Conservation (phyloP, 2,113 vertebrate genomes). For the Upupa epops region DNA sequence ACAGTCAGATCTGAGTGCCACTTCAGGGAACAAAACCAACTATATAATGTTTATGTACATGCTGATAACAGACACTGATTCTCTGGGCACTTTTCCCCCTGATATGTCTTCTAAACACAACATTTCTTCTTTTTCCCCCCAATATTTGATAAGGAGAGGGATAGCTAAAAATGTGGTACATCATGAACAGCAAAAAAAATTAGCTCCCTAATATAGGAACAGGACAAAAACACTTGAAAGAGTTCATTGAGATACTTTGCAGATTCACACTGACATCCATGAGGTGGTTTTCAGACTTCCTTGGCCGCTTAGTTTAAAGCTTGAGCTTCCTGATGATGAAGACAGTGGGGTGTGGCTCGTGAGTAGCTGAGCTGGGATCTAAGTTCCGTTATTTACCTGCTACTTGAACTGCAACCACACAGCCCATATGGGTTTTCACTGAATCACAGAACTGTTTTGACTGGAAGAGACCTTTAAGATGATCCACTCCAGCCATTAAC, state of each 20-base stretch:
- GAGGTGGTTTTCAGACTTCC: neutral
- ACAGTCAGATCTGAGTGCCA: neutral
- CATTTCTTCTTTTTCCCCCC: neutral
- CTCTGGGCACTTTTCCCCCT: neutral
- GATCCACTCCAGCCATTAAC: no score
- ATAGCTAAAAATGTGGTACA: neutral
- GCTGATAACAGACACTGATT: neutral
- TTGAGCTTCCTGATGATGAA: neutral
- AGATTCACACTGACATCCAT: accelerated
- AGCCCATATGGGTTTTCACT: neutral
- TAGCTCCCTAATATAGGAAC: neutral
- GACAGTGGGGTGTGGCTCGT: neutral
- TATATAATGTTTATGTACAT: neutral
- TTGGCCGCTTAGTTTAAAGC: neutral
- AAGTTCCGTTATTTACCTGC: neutral
- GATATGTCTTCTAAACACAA: neutral
- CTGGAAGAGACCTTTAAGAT: no score
- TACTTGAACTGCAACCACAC: neutral
- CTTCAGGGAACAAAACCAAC: neutral
- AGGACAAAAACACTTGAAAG: neutral
- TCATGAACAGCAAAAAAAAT: neutral
- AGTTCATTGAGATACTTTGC: neutral
- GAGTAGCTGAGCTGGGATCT: neutral
- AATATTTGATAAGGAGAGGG: neutral
- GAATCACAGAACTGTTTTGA: no score